Evolutionary conservation across 2,888 invertebrate genomes (phyloP).

Genomic region (Cheilosia soror): DNA sequence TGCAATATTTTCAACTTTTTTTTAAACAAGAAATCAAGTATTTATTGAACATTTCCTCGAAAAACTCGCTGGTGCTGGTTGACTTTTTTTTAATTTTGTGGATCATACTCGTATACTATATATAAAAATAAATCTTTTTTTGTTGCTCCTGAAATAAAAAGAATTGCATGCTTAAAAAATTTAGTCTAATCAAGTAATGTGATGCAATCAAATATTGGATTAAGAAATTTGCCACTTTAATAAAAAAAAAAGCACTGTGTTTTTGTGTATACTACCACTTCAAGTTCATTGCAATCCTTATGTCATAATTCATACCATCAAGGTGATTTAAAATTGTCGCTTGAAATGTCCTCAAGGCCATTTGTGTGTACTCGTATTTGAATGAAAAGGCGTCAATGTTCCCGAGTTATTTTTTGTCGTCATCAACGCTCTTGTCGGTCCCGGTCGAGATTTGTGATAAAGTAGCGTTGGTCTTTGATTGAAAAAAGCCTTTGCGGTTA

Average conservation of each 20-base stretch:
- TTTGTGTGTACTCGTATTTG: conserved; percentile 35
- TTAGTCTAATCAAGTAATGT: conserved; percentile 46
- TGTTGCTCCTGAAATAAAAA: conserved; percentile 69
- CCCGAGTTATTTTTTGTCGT: conserved; percentile 7
- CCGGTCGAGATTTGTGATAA: conserved; percentile 10
- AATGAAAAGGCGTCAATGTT: conserved; percentile 24
- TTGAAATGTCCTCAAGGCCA: conserved; percentile 39
- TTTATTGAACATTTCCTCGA: conserved; percentile 39
- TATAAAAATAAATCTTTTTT: conserved; percentile 32
- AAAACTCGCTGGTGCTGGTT: conserved; percentile 22
- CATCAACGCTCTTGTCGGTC: conserved; percentile 27
- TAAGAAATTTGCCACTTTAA: neutral
- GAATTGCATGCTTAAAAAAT: conserved; percentile 16
- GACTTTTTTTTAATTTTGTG: conserved; percentile 23
- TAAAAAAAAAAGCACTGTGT: conserved; percentile 5
- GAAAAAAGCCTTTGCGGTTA: conserved; percentile 18
- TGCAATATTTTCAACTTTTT: conserved; percentile 7
- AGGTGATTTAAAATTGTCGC: conserved; percentile 29
- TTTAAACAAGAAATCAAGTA: conserved; percentile 12
- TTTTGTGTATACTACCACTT: conserved; percentile 3
- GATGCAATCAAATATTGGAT: conserved; percentile 52
- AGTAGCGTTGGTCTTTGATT: conserved; percentile 41
- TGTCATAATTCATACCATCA: conserved; percentile 10
- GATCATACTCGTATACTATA: conserved; percentile 13
- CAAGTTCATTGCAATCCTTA: conserved; percentile 27